Evolutionary conservation across 2,797 vertebrate species (phyloP).

Genomic region (Mionectes olivaceus): DNA sequence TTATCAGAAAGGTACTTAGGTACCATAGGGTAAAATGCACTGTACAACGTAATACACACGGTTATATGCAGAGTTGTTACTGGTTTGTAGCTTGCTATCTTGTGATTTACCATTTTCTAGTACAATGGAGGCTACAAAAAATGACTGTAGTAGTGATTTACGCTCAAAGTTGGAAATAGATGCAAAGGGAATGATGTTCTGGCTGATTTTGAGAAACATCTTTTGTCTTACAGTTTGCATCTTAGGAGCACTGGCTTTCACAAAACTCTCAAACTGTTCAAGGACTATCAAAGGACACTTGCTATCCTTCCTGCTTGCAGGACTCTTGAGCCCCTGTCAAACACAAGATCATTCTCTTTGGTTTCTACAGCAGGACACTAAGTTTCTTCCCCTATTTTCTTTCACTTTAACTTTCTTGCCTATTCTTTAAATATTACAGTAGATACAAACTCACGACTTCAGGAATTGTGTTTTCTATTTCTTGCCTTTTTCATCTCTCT

Average conservation of each 20-base stretch:
- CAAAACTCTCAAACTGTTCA: background rate
- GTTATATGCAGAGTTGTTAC: background rate
- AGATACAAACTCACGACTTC: background rate
- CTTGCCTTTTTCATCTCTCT: constrained; percentile 36
- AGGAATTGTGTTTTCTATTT: background rate
- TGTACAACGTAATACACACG: background rate
- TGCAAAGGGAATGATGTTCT: background rate
- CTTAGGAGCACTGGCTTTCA: background rate
- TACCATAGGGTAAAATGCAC: background rate
- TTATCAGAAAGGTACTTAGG: background rate
- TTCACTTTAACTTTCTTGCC: background rate
- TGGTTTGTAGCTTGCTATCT: background rate
- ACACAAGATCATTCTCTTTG: background rate
- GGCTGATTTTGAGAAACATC: background rate
- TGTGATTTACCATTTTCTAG: background rate
- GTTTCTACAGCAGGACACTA: background rate
- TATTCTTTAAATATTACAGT: background rate
- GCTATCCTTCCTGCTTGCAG: background rate
- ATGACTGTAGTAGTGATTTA: background rate
- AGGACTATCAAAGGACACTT: background rate
- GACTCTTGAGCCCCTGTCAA: background rate
- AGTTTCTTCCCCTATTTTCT: background rate
- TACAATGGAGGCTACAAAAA: background rate
- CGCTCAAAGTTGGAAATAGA: background rate
- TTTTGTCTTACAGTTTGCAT: background rate